Percentiles rank a stretch among this genome's conserved stretches.
These are phyloP conservation scores for Colistium nudipinnis DNA, from an alignment of 2,113 vertebrate genomes.

Conservation along the genomic window DNA sequence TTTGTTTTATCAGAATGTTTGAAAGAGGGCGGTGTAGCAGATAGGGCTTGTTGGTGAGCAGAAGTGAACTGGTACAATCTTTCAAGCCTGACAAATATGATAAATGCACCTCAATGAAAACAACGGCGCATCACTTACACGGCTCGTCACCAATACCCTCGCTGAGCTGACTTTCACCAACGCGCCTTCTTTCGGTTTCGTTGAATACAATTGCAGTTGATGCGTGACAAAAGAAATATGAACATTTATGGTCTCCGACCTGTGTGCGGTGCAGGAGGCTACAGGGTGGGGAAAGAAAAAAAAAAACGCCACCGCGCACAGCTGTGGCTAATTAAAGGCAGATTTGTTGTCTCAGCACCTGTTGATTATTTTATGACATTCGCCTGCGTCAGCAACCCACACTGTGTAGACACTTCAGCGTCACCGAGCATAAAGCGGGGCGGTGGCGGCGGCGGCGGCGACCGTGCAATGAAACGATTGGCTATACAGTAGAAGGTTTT, in stretches of 20 bases:
- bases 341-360: not conserved
- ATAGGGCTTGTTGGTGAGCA: conserved; percentile 13
- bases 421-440: not conserved
- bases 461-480: no score
- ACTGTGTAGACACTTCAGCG: no score
- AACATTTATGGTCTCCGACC: not conserved
- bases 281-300: not conserved
- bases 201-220: no score
- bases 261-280: not conserved
- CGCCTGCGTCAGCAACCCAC: not conserved
- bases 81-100: not conserved
- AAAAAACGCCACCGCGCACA: no score
- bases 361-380: no score
- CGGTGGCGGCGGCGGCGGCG: no score
- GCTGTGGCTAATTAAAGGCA: not conserved
- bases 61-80: not conserved
- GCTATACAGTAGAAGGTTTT: no score
- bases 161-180: no score
- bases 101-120: not conserved
- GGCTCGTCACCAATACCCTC: no score
- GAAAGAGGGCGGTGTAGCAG: conserved; percentile 16
- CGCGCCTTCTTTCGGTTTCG: no score
- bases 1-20: conserved; percentile 32
- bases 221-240: no score
- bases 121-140: not conserved